Conservation (phyloP, 2,797 vertebrate species). For the Sphenopsis melanotis region DNA sequence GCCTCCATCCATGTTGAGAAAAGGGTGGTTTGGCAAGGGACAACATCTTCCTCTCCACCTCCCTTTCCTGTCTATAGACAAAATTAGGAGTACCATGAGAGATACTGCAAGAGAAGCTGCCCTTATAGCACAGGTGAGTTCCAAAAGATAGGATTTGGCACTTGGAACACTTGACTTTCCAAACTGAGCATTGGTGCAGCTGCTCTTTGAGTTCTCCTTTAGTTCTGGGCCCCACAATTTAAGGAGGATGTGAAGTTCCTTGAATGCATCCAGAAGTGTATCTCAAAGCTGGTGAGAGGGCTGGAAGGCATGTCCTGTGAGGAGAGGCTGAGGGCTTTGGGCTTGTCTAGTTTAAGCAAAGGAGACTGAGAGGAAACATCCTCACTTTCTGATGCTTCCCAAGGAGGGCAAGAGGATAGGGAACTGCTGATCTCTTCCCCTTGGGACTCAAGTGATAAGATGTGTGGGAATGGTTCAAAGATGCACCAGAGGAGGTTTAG, state of each 20-base stretch:
- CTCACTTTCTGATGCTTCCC: neutral
- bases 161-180: neutral
- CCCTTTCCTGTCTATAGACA: neutral
- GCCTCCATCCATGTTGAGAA: neutral
- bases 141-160: neutral
- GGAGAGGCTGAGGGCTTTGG: neutral
- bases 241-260: neutral
- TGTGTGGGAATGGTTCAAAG: neutral
- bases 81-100: neutral
- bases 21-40: neutral
- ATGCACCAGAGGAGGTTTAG: neutral
- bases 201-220: neutral
- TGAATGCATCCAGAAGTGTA: neutral
- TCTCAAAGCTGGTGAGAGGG: neutral
- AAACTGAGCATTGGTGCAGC: neutral
- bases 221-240: neutral
- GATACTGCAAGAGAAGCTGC: neutral
- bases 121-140: neutral
- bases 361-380: neutral
- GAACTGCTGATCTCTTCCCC: neutral
- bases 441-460: neutral
- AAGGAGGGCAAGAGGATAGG: neutral
- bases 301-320: neutral
- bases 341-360: neutral
- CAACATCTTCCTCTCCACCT: neutral